These are phyloP conservation scores for Zeus faber DNA, from an alignment of 2,113 vertebrate genomes.

Conservation along the genomic window DNA sequence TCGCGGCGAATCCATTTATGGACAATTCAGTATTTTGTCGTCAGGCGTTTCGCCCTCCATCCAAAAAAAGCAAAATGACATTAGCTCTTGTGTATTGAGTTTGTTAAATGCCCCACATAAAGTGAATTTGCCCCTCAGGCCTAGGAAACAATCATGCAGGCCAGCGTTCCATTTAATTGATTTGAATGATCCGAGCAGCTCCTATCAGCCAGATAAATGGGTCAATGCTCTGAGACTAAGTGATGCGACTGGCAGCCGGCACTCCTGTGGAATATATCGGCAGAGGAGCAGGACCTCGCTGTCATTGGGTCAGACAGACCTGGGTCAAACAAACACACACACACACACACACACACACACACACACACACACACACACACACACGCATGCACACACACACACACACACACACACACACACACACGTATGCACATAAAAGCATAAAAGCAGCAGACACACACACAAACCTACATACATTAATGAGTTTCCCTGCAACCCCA, in stretches of 20 bases:
- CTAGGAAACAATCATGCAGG: slow-evolving; percentile 65
- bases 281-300: slow-evolving; percentile 48
- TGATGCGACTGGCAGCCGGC: slow-evolving; percentile 65
- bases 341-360: slow-evolving; percentile 14
- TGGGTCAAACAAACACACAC: slow-evolving; percentile 4
- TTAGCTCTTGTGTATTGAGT: slow-evolving; percentile 70
- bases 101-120: slow-evolving; percentile 75
- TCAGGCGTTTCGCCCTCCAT: slow-evolving; percentile 57
- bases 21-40: slow-evolving; percentile 60
- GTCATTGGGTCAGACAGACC: slow-evolving; percentile 58
- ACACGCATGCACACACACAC: not conserved
- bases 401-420: slow-evolving; percentile 9
- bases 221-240: slow-evolving; percentile 71
- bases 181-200: slow-evolving; percentile 66
- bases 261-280: slow-evolving; percentile 42
- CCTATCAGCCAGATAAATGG: slow-evolving; percentile 68
- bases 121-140: slow-evolving; percentile 68
- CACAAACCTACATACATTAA: not conserved
- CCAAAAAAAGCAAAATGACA: slow-evolving; percentile 69
- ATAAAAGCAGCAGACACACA: too few species aligned
- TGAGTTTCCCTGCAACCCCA: too few species aligned
- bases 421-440: too few species aligned
- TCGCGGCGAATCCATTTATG: slow-evolving; percentile 55
- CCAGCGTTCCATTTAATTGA: slow-evolving; percentile 72
- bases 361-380: not conserved